phyloP scores from a whole-genome alignment of 2,797 vertebrate species.

The Petrocephalus schoutedeni region DNA sequence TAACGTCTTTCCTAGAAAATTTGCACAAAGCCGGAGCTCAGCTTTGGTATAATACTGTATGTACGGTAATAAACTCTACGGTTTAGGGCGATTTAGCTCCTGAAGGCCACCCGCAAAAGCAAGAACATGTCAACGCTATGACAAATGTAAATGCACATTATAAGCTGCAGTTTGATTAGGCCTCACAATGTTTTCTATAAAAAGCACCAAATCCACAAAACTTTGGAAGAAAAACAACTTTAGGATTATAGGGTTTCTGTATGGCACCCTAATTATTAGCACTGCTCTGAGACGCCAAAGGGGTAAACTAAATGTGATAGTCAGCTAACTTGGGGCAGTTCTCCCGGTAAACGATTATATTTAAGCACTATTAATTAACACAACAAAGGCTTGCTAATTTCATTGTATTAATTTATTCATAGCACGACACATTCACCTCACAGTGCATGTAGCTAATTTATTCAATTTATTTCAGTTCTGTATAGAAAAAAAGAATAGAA shows the following conservation, averaged over 20 bases:
- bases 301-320: not conserved
- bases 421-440: not conserved
- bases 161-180: not conserved
- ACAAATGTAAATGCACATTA: not conserved
- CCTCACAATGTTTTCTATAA: not conserved
- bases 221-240: not conserved
- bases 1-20: not conserved
- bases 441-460: not conserved
- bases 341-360: not conserved
- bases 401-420: not conserved
- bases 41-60: not conserved
- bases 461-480: slow-evolving; percentile 4
- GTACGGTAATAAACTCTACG: not conserved
- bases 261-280: not conserved
- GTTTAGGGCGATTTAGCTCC: not conserved
- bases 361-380: not conserved
- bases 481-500: not conserved
- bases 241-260: not conserved
- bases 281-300: not conserved
- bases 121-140: not conserved
- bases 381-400: slow-evolving; percentile 3
- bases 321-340: not conserved
- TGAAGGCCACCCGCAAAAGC: not conserved
- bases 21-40: not conserved
- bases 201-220: not conserved